Conservation (phyloP, 2,888 invertebrate species). For the Callosobruchus maculatus region DNA sequence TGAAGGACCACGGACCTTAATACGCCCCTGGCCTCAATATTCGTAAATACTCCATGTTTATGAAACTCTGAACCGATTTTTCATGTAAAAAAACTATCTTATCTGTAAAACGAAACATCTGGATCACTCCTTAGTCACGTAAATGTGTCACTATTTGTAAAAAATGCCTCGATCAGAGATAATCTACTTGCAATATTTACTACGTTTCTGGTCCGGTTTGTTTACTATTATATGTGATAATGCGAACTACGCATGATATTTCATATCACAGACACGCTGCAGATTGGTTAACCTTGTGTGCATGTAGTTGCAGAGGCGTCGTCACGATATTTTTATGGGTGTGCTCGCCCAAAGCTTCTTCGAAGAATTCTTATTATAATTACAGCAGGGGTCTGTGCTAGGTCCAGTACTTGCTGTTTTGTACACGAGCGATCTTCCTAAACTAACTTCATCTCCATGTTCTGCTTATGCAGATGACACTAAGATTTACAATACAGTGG, state of each 20-base stretch:
- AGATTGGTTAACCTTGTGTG: neutral
- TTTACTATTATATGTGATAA: neutral
- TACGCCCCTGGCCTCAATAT: neutral
- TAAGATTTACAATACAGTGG: too few species aligned
- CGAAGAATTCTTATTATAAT: too few species aligned
- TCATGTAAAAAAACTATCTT: neutral
- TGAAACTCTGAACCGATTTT: neutral
- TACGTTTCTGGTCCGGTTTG: neutral
- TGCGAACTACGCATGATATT: neutral
- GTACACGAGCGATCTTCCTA: too few species aligned
- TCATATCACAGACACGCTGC: neutral
- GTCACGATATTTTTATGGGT: too few species aligned
- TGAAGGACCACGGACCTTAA: neutral
- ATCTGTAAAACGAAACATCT: neutral
- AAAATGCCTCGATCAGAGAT: neutral
- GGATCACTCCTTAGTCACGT: neutral
- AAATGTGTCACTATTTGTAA: neutral
- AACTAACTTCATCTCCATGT: too few species aligned
- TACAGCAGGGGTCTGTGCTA: too few species aligned
- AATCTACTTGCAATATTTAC: neutral
- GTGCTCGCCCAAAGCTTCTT: too few species aligned
- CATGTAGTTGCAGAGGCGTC: too few species aligned
- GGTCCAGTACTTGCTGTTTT: too few species aligned
- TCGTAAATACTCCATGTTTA: neutral
- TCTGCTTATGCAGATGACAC: too few species aligned